Evolutionary conservation across 2,113 vertebrate genomes (phyloP).

Genomic region (Laticauda laticaudata): DNA sequence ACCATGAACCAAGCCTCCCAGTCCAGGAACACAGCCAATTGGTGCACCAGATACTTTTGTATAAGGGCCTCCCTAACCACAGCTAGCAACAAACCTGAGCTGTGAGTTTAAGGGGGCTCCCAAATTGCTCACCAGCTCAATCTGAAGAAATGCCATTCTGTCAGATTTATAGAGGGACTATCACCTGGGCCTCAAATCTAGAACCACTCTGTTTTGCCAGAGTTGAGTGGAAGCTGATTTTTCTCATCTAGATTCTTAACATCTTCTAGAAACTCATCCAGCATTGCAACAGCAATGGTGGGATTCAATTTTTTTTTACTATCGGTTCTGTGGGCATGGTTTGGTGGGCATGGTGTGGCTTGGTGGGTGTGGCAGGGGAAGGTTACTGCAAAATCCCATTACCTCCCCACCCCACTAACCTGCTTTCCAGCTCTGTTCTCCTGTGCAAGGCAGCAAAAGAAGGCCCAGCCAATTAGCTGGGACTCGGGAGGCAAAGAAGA

Average conservation of each 20-base stretch:
- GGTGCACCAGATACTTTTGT: background rate
- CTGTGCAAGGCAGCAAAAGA: too few relatives aligned
- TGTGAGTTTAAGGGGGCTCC: background rate
- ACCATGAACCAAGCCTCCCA: background rate
- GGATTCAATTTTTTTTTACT: too few relatives aligned
- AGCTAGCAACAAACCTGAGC: background rate
- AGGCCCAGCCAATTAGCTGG: too few relatives aligned
- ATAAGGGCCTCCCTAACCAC: background rate
- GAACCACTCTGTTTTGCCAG: background rate
- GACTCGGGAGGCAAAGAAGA: too few relatives aligned
- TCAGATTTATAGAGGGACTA: background rate
- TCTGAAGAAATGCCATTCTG: background rate
- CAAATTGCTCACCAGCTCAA: background rate
- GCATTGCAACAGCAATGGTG: background rate
- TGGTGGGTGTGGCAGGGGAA: too few relatives aligned
- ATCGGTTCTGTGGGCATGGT: too few relatives aligned
- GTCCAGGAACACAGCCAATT: background rate
- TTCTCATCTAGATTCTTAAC: background rate
- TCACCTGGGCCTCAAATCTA: background rate
- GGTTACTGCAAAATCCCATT: too few relatives aligned
- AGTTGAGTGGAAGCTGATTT: background rate
- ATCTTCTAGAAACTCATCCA: background rate
- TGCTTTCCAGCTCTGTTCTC: too few relatives aligned
- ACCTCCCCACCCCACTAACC: too few relatives aligned
- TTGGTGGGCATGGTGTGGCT: too few relatives aligned